phyloP scores from a whole-genome alignment of 2,113 vertebrate genomes.

The Merops nubicus region DNA sequence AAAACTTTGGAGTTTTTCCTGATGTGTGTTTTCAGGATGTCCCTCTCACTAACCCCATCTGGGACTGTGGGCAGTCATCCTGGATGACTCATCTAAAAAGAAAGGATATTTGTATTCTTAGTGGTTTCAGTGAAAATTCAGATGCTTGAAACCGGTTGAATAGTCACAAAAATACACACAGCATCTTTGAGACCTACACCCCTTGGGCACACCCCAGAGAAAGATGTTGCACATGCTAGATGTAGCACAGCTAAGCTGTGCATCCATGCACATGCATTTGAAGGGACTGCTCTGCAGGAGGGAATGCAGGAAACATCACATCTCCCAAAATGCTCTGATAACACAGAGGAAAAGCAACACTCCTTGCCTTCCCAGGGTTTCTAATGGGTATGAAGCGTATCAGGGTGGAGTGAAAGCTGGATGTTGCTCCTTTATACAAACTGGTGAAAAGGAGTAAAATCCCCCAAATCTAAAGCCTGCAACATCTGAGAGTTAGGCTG shows the following conservation, averaged over 20 bases:
- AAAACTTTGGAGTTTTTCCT: not conserved
- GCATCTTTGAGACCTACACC: accelerated
- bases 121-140: not conserved
- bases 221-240: not conserved
- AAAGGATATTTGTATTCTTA: not conserved
- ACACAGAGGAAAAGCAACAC: not conserved
- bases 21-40: not conserved
- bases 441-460: not conserved
- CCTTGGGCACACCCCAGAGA: not conserved
- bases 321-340: not conserved
- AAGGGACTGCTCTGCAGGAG: not conserved
- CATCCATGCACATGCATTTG: not conserved
- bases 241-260: not conserved
- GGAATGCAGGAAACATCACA: not conserved
- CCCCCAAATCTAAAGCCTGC: not conserved
- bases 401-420: accelerated
- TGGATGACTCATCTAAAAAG: not conserved
- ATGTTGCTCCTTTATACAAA: not conserved
- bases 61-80: not conserved
- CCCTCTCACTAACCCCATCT: not conserved
- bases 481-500: not conserved
- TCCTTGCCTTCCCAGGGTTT: not conserved
- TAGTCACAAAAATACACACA: not conserved
- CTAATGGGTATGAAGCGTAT: not conserved
- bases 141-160: not conserved